Base-by-base conservation (phyloP, 2,888 invertebrate genomes). In the Polymixis lichenea region DNA sequence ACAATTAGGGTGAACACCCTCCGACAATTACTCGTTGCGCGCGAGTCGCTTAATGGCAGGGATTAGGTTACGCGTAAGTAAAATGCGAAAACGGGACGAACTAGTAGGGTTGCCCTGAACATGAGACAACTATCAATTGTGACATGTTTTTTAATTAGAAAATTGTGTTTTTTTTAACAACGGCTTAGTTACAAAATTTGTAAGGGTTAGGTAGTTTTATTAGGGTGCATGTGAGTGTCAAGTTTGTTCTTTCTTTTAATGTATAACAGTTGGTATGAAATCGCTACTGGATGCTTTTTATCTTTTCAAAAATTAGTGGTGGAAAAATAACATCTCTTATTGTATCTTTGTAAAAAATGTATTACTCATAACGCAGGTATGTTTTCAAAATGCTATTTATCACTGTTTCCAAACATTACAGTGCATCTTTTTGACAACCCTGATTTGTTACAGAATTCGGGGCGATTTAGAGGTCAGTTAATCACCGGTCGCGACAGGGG, bases 1-100 rank as follows among this genome's bases (percentile, higher is more conserved):
- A 92, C 93, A 90, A 94, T 94, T 94, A 94, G 94, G 95, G 94
- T 91, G 91, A 90, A 91, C 94, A 95, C 95, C 95, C 96, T 93
- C 89, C 93, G 91, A 93, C 95, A 94, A 95, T 95, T 94, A 94
- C 90, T 89, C 90, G 89, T 88, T 90, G 90, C 91, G 91, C 92
- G 91, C 92, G 91, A 93, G 92, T 91, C 87, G 92, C 89, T 92
- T 95, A 95, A 95, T 95, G 95, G 93, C 85, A 84, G 89, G 94
- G 95, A 95, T 95, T 94, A 94, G 90, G 93, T 94, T 94, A 93
- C 92, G 90, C 88, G 90, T 92, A 93, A 95, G 92, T 94, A 94
- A 94, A 95, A 93, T 90, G 92, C 91, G 92, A 91, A 92, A 92
- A 91, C 73, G 87, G 78, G 88, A 87, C 70, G 60, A 86, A 84